Base-by-base conservation (phyloP, 2,797 vertebrate genomes). In the Argya squamiceps region DNA sequence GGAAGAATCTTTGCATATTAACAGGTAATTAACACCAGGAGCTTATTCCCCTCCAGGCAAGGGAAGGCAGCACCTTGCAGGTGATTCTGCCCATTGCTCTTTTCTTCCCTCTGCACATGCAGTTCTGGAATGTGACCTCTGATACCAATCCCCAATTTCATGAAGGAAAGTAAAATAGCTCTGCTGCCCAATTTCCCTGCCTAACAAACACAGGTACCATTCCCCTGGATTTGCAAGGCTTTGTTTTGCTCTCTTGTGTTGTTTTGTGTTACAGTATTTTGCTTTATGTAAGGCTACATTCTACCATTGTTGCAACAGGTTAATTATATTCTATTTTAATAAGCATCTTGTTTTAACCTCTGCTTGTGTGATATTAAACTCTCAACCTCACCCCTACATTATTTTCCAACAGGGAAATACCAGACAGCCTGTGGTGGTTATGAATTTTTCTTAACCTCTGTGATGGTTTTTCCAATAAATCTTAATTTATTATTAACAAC, bases 271-370 rank as follows among this genome's bases (percentile, higher is more conserved):
- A 18, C n/a, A 36, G 16, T 65, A 39, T 67, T 88, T 81, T 71
- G 32, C 26, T 71, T 69, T 82, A 50, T 0, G 4, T 90, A 75
- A 53, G 32, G 53, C 26, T 26, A 16, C 55, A 56, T 29, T 71
- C 55, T 16, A 80, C 36, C 73, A 76, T 21, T 89, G 80, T 67
- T 89, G 59, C 70, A 89, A 76, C 49, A 85, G 55, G 78, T 76
- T 91, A 94, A 97, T 93, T 88, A 60, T 39, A 69, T 88, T 77
- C 78, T 73, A 15, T 55, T 94, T 81, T 94, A 93, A 86, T 90
- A 89, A 95, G 77, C 36, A 79, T 53, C 67, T 89, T 89, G 59
- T 67, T 96, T 95, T 94, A 95, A 95, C 86, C 69, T 95, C 74
- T 82, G 55, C 76, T 89, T 93, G 43, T 89, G 52, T 46, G 34